Conservation (phyloP, 2,797 vertebrate genomes). For the Scyliorhinus canicula region DNA sequence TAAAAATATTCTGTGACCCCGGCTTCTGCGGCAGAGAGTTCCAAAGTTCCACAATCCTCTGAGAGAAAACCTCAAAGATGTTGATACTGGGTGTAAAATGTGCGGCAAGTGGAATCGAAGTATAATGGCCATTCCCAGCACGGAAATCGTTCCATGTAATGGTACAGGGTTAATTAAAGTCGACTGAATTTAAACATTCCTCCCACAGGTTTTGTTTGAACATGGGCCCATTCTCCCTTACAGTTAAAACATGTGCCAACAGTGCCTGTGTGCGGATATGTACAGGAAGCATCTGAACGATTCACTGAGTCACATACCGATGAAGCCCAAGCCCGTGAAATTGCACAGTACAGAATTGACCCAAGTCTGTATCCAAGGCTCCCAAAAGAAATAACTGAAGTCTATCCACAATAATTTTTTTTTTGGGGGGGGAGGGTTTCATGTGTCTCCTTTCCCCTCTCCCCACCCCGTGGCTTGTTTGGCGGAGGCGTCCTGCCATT, state of each 20-base stretch:
- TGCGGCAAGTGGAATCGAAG: background rate
- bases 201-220: no score
- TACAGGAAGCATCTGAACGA: background rate
- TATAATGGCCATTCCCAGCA: background rate
- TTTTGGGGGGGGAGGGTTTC: no score
- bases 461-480: no score
- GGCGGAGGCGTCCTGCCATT: no score
- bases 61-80: no score
- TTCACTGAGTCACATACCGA: background rate
- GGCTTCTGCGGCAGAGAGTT: no score
- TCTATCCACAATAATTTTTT: background rate
- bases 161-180: background rate
- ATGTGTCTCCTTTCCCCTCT: no score
- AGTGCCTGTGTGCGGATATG: background rate
- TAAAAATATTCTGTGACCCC: no score
- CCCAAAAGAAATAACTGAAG: background rate
- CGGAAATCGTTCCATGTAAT: background rate
- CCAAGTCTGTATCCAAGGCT: background rate
- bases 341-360: background rate
- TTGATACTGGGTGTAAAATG: background rate
- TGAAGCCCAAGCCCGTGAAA: background rate
- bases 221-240: background rate
- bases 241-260: background rate
- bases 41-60: no score
- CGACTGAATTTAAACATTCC: background rate